These are phyloP conservation scores for Drosophila silvestris DNA, from an alignment of 2,888 invertebrate genomes.

Conservation along the genomic window DNA sequence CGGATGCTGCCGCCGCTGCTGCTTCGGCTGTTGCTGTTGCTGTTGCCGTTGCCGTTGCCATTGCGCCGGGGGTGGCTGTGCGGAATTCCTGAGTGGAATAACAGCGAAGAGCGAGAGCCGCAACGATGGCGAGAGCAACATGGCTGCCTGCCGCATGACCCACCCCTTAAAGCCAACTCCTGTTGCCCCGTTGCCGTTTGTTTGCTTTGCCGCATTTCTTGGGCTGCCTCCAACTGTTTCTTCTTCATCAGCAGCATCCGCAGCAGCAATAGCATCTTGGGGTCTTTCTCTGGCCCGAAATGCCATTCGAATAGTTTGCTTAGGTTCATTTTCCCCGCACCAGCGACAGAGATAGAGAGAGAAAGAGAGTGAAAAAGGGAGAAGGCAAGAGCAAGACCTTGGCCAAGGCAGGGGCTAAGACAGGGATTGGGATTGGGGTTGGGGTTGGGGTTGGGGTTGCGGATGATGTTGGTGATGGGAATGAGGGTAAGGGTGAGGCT, in stretches of 20 bases:
- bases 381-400: slow-evolving; percentile 20
- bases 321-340: slow-evolving; percentile 81
- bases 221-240: slow-evolving; percentile 66
- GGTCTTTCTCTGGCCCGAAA: slow-evolving; percentile 60
- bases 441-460: slow-evolving; percentile 12
- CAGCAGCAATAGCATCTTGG: slow-evolving; percentile 61
- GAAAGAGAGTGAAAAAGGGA: slow-evolving; percentile 1
- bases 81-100: slow-evolving; percentile 74
- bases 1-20: slow-evolving; percentile 26
- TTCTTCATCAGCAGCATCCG: slow-evolving; percentile 50
- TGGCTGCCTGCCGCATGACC: slow-evolving; percentile 65
- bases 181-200: slow-evolving; percentile 66
- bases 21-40: slow-evolving; percentile 51
- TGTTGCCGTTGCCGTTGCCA: slow-evolving; percentile 23
- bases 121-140: slow-evolving; percentile 41
- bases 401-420: slow-evolving; percentile 26
- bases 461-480: slow-evolving; percentile 12
- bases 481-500: slow-evolving; percentile 42
- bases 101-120: slow-evolving; percentile 52
- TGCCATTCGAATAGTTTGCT: slow-evolving; percentile 84
- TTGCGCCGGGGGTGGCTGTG: slow-evolving; percentile 65
- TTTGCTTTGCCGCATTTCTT: slow-evolving; percentile 76
- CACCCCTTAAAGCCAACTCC: slow-evolving; percentile 49
- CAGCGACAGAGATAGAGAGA: background rate
- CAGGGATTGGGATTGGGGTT: slow-evolving; percentile 6